Percentiles rank a stretch among this genome's conserved stretches.
phyloP scores from a whole-genome alignment of 2,113 vertebrate genomes.

The Indicator indicator region DNA sequence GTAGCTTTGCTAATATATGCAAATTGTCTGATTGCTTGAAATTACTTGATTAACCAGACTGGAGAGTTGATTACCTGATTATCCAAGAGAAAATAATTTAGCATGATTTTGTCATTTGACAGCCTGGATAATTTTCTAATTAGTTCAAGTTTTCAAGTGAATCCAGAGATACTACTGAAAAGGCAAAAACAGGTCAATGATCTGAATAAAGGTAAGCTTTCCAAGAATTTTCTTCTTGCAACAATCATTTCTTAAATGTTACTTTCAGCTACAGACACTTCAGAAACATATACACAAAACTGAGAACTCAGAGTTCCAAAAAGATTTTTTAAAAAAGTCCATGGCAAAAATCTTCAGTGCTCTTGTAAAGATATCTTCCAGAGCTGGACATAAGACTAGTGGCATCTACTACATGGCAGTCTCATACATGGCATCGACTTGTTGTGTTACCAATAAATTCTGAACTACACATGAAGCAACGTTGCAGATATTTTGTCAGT shows the following conservation, averaged over 20 bases:
- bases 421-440: neutral
- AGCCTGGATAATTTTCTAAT: constrained; percentile 62
- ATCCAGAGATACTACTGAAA: constrained; percentile 23
- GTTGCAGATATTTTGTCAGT: constrained; percentile 31
- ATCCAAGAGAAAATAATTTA: constrained; percentile 44
- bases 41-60: constrained; percentile 33
- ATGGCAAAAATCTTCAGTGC: neutral
- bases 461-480: neutral
- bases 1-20: constrained; percentile 49
- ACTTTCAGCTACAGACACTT: neutral
- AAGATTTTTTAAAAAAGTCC: neutral
- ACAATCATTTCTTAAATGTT: neutral
- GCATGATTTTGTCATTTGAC: constrained; percentile 51
- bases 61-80: constrained; percentile 64
- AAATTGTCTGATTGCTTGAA: constrained; percentile 44
- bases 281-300: neutral
- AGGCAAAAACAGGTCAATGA: constrained; percentile 8
- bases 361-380: neutral
- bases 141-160: constrained; percentile 44
- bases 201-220: constrained; percentile 5
- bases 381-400: neutral
- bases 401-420: neutral
- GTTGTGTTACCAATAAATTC: constrained; percentile 1
- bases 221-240: constrained; percentile 23
- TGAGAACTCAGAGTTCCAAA: neutral